Percentiles rank a stretch among this genome's conserved stretches.
Evolutionary conservation across 2,888 invertebrate species (phyloP).

Genomic region (Callimorpha dominula): DNA sequence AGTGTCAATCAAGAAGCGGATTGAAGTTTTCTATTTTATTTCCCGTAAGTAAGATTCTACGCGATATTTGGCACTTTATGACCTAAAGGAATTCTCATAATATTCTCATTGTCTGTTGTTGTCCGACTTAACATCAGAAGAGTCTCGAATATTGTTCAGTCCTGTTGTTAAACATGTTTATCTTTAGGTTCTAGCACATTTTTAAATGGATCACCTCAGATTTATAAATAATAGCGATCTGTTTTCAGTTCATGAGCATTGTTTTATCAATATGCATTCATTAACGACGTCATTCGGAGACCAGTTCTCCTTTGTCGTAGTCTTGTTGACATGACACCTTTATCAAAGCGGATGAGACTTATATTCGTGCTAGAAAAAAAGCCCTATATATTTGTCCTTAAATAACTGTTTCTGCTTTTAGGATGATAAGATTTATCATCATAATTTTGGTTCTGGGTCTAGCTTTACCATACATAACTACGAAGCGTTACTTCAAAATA

Average conservation of each 20-base stretch:
- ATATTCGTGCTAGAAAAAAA: background rate
- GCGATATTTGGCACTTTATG: background rate
- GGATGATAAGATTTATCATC: slow-evolving; percentile 74
- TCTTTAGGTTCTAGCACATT: background rate
- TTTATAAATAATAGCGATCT: background rate
- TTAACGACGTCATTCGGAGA: background rate
- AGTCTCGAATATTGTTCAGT: background rate
- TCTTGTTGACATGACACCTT: background rate
- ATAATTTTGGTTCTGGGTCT: slow-evolving; percentile 60
- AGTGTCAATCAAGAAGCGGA: too few relatives aligned
- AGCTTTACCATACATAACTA: slow-evolving; percentile 42
- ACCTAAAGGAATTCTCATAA: background rate
- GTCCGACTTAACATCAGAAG: background rate
- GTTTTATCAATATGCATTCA: slow-evolving; percentile 1
- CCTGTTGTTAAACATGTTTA: background rate
- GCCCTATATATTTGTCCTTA: background rate
- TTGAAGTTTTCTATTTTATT: too few relatives aligned
- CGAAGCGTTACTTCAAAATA: background rate
- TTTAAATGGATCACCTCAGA: background rate
- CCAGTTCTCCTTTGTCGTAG: background rate
- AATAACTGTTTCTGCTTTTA: slow-evolving; percentile 30
- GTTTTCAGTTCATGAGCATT: background rate
- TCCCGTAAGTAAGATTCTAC: too few relatives aligned
- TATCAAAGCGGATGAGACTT: background rate
- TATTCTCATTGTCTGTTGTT: background rate